phyloP scores from a whole-genome alignment of 2,888 invertebrate species.

The Gnatocerus cornutus region DNA sequence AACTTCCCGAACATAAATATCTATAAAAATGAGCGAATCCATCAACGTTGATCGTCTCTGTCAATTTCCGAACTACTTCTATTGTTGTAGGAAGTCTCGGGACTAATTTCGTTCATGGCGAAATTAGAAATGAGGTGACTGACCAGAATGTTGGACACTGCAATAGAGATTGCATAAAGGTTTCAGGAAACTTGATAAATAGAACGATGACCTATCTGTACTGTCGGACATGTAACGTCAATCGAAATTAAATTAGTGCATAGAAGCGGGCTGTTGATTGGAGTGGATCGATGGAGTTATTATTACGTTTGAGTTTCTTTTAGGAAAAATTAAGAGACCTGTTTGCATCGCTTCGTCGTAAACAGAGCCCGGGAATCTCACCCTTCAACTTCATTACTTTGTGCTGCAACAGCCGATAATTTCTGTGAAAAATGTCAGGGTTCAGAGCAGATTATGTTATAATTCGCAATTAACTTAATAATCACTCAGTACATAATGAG shows the following conservation, averaged over 20 bases:
- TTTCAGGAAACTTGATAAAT: slow-evolving; percentile 48
- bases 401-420: no score
- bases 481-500: no score
- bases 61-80: neutral
- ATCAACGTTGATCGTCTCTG: neutral
- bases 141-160: slow-evolving; percentile 51
- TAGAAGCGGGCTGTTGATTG: slow-evolving; percentile 7
- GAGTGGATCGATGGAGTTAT: neutral
- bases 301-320: no score
- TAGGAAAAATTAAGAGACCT: no score
- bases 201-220: slow-evolving; percentile 41
- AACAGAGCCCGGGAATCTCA: no score
- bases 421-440: no score
- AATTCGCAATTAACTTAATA: no score
- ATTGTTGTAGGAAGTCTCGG: slow-evolving; percentile 6
- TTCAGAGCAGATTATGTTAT: no score
- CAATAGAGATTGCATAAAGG: slow-evolving; percentile 46
- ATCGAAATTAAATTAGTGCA: slow-evolving; percentile 17
- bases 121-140: slow-evolving; percentile 50
- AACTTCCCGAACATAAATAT: slow-evolving; percentile 18
- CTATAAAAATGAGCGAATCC: slow-evolving; percentile 8
- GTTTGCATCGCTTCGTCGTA: no score
- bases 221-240: slow-evolving; percentile 1
- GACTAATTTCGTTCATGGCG: slow-evolving; percentile 38
- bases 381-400: no score